Evolutionary conservation across 2,113 vertebrate genomes (phyloP).

Genomic region (Enhydra lutris): DNA sequence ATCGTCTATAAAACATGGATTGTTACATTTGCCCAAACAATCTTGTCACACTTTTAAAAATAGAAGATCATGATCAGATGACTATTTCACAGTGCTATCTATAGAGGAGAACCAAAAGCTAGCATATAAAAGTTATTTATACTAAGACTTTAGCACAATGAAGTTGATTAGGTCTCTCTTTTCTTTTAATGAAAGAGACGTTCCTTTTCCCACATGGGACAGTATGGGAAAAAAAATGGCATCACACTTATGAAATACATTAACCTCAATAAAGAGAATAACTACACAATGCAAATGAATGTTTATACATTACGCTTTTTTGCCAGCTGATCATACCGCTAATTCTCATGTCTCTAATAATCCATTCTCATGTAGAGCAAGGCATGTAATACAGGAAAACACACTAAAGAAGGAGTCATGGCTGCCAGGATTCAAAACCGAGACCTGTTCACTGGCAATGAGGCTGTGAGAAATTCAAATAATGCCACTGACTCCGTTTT

Average conservation of each 20-base stretch:
- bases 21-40: not conserved
- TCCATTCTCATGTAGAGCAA: not conserved
- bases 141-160: not conserved
- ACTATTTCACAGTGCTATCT: not conserved
- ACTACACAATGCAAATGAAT: not conserved
- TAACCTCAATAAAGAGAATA: not conserved
- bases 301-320: not conserved
- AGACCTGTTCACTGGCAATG: not conserved
- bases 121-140: not conserved
- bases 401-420: not conserved
- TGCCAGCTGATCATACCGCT: not conserved
- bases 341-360: not conserved
- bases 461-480: not conserved
- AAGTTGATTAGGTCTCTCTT: not conserved
- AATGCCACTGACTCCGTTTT: not conserved
- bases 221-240: not conserved
- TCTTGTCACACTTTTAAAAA: not conserved
- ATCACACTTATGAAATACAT: not conserved
- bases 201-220: not conserved
- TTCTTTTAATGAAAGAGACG: not conserved
- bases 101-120: not conserved
- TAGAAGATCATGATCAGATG: not conserved
- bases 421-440: not conserved
- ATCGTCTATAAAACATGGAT: not conserved
- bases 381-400: too few species aligned